Evolutionary conservation across 2,888 invertebrate species (phyloP).

Genomic region (Sepioteuthis lessoniana): DNA sequence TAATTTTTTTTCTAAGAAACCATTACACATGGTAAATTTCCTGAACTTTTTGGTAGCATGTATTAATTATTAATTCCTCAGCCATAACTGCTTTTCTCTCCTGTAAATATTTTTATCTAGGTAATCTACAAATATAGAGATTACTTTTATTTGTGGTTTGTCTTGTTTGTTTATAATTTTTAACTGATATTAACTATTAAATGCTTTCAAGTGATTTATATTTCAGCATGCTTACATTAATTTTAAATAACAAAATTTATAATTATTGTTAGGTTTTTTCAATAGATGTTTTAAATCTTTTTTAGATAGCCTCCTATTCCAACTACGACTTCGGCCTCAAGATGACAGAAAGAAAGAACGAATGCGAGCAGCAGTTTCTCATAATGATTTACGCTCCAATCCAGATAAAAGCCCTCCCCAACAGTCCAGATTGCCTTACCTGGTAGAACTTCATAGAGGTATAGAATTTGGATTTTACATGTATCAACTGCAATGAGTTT

Average conservation of each 20-base stretch:
- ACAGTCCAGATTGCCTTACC: slow-evolving; percentile 79
- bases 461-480: slow-evolving; percentile 36
- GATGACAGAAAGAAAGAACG: slow-evolving; percentile 83
- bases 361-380: slow-evolving; percentile 60
- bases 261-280: background rate
- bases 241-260: background rate
- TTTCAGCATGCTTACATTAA: background rate
- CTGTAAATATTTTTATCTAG: too few species aligned
- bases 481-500: background rate
- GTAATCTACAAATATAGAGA: too few species aligned
- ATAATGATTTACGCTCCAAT: slow-evolving; percentile 65
- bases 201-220: background rate
- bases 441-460: slow-evolving; percentile 84
- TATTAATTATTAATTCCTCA: too few species aligned
- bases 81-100: too few species aligned
- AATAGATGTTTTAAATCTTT: background rate
- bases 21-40: too few species aligned
- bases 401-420: slow-evolving; percentile 77
- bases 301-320: slow-evolving; percentile 94
- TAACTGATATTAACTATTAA: too few species aligned
- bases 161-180: too few species aligned
- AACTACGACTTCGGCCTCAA: slow-evolving; percentile 94
- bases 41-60: too few species aligned
- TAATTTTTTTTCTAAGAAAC: too few species aligned
- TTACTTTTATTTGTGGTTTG: too few species aligned